These are phyloP conservation scores for Plumapathes pennacea DNA, from an alignment of 92 coral and sea anemone species.

Conservation along the genomic window DNA sequence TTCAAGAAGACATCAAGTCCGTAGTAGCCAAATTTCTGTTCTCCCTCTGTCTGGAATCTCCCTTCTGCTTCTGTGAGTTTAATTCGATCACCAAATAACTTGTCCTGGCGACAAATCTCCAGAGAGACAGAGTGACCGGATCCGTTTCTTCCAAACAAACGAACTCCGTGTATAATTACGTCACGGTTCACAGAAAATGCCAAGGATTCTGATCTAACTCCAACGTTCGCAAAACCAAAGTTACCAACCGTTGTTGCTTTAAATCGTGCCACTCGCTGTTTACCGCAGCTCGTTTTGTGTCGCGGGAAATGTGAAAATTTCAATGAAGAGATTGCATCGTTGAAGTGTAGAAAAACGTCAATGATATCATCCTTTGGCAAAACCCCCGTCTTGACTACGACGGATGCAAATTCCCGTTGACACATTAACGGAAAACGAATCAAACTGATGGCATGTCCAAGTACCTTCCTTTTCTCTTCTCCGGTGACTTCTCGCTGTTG, in stretches of 20 bases:
- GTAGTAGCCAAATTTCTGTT: conserved; percentile 17
- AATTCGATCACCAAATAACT: not conserved
- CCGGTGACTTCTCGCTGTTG: not conserved
- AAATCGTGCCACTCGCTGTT: no score
- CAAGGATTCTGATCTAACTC: no score
- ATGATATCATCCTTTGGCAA: conserved; percentile 23
- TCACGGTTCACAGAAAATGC: no score
- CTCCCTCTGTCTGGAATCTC: conserved; percentile 6
- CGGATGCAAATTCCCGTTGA: conserved; percentile 31
- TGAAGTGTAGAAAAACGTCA: conserved; percentile 9
- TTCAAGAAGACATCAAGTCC: conserved; percentile 5
- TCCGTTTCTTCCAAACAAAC: conserved; percentile 17
- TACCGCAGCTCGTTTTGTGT: no score
- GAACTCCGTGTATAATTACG: no score
- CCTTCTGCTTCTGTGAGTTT: conserved; percentile 7
- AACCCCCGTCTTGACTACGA: conserved; percentile 14
- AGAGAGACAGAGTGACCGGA: conserved; percentile 3
- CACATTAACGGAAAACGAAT: conserved; percentile 50
- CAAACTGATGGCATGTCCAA: conserved; percentile 13
- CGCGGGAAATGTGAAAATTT: no score
- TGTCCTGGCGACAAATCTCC: not conserved
- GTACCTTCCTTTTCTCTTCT: not conserved
- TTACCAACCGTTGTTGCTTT: no score
- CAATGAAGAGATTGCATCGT: no score
- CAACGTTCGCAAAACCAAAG: no score